A percentile compares a stretch with the other conserved stretches of the same genome.
phyloP scores from a whole-genome alignment of 2,797 vertebrate species.

The Oryzias dopingdopingensis region DNA sequence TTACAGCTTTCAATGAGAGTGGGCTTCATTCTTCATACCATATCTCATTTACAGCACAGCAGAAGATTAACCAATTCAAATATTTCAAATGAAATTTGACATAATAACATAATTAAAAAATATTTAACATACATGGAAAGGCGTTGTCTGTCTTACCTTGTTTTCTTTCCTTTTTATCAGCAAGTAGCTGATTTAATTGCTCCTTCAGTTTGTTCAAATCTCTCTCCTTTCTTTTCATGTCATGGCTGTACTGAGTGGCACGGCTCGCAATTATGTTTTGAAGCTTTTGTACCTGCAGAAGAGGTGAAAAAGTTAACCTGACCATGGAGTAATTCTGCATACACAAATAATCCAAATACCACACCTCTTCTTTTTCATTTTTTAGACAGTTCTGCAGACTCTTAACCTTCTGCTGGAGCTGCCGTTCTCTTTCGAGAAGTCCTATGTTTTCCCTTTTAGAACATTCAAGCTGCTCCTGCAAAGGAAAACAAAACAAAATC shows the following conservation, averaged over 20 bases:
- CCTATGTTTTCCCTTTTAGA: conserved; percentile 88
- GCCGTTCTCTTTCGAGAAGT: conserved; percentile 89
- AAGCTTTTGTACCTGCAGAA: conserved; percentile 88
- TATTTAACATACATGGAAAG: not conserved
- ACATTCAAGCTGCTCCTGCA: conserved; percentile 88
- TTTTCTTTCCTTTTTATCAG: conserved; percentile 92
- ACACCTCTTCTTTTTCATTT: conserved; percentile 96
- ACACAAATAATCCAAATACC: not conserved
- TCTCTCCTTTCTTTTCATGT: conserved; percentile 96
- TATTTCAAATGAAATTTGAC: not conserved
- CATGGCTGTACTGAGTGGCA: conserved; percentile 93
- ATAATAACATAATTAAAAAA: not conserved
- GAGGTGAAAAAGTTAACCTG: conserved; percentile 3
- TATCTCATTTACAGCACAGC: no score
- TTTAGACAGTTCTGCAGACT: conserved; percentile 89
- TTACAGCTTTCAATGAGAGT: no score
- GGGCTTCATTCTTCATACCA: no score
- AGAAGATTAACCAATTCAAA: no score
- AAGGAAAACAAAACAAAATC: not conserved
- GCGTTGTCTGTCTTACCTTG: conserved; percentile 72
- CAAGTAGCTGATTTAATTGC: conserved; percentile 90
- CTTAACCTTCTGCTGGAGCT: conserved; percentile 88
- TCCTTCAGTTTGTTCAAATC: conserved; percentile 95
- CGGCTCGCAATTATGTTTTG: conserved; percentile 92
- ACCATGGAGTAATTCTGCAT: not conserved